These are phyloP conservation scores for Rhabdornis inornatus DNA, from an alignment of 2,113 vertebrate genomes.

Conservation along the genomic window DNA sequence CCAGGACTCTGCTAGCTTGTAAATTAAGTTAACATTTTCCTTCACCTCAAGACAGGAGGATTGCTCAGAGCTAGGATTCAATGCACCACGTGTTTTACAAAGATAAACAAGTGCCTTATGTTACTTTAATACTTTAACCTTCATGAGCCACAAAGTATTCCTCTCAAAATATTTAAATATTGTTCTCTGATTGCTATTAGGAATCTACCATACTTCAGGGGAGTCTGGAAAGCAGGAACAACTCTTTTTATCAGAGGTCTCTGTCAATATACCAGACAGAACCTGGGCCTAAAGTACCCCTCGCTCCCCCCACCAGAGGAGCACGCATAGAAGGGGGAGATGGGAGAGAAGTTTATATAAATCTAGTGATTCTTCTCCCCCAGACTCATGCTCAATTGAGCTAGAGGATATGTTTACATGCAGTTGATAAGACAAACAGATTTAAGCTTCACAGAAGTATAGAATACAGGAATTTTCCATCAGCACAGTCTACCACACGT, in stretches of 20 bases:
- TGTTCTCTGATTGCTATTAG: background rate
- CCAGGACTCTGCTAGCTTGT: background rate
- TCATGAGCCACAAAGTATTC: background rate
- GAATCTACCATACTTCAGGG: background rate
- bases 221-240: background rate
- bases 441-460: background rate
- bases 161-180: constrained; percentile 30
- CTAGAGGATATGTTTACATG: background rate
- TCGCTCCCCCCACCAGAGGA: too few species aligned
- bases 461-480: background rate
- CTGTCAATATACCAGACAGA: background rate
- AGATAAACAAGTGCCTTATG: constrained; percentile 34
- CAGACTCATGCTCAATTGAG: background rate
- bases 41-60: constrained; percentile 53
- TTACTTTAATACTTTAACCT: constrained; percentile 34
- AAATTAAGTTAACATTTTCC: constrained; percentile 61
- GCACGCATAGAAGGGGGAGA: background rate
- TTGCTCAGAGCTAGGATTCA: constrained; percentile 47
- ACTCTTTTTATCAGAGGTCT: background rate
- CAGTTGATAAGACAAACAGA: background rate
- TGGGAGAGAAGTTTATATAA: background rate
- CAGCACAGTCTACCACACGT: background rate
- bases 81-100: constrained; percentile 16
- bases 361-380: background rate
- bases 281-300: background rate